A percentile compares a stretch with the other conserved stretches of the same genome.
Evolutionary conservation across 2,888 invertebrate genomes (phyloP).

Genomic region (Phorcus lineatus): DNA sequence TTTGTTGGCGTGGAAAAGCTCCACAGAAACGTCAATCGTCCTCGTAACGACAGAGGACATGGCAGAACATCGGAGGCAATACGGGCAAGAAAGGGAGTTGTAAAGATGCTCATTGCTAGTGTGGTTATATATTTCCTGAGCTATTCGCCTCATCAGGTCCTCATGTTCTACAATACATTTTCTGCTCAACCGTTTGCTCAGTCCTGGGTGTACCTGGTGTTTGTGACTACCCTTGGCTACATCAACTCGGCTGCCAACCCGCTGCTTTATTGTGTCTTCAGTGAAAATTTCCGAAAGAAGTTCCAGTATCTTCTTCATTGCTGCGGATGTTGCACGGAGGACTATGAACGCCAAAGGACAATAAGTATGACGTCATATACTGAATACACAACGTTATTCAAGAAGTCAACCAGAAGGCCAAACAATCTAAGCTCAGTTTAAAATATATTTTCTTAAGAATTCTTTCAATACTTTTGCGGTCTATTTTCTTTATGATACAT

Average conservation of each 20-base stretch:
- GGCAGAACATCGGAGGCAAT: conserved; percentile 64
- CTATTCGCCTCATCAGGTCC: conserved; percentile 76
- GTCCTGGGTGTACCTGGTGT: conserved; percentile 72
- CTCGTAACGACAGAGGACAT: conserved; percentile 27
- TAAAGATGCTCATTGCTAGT: conserved; percentile 77
- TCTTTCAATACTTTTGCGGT: no score
- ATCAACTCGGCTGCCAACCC: conserved; percentile 76
- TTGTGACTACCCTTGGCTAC: conserved; percentile 74
- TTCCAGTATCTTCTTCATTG: conserved; percentile 62
- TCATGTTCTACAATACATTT: conserved; percentile 73
- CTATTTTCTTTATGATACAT: no score
- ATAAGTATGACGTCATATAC: conserved; percentile 47
- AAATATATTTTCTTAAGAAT: no score
- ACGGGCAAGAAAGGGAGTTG: conserved; percentile 74
- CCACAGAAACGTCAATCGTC: conserved; percentile 54
- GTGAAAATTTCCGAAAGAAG: conserved; percentile 72
- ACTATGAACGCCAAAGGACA: conserved; percentile 27
- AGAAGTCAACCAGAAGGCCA: conserved; percentile 32
- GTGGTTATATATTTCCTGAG: conserved; percentile 77
- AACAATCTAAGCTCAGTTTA: conserved; percentile 4
- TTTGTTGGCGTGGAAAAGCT: conserved; percentile 71
- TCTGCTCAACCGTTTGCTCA: conserved; percentile 66
- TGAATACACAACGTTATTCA: conserved; percentile 49
- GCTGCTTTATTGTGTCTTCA: conserved; percentile 75
- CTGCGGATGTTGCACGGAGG: conserved; percentile 42